Evolutionary conservation across 2,797 vertebrate genomes (phyloP), one percentile per base, ranked within the genome.

Genomic region (Falco rusticolus): DNA sequence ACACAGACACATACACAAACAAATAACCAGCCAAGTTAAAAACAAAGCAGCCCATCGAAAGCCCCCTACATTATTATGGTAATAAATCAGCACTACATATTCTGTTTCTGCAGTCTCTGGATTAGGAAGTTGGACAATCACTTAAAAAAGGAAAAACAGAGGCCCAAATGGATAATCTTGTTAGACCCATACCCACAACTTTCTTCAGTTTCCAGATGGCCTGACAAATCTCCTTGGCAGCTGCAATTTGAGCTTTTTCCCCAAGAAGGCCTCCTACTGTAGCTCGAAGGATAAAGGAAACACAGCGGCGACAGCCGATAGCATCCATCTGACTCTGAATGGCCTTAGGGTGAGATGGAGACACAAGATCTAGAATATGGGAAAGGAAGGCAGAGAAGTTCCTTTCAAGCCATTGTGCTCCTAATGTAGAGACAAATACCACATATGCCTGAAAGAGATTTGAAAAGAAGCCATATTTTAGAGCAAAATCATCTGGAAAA

Each of bases 161-260:
- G 71, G 48, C 65, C 65, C 6, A 20, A 94, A 94, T 4, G 72
- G 81, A 95, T 57, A 95, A 93, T 96, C 79, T 96, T 92, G 90
- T 97, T 89, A 96, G 70, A 96, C 50, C 24, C 99, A 98, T 98
- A 99, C 99, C 99, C 76, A 98, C 84, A 95, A 98, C 97, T 95
- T 97, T 98, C 97, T 98, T 99, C 94, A 99, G 98, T 79, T 98
- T 98, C 79, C 98, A 98, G 95, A 99, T 97, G 50, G 98, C 91
- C 91, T 98, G 97, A 94, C 99, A 99, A 90, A 99, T 98, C 90
- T 99, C 98, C 81, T 98, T 98, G 94, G 98, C 98, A 54, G 99
- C 99, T 95, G 98, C 98, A 97, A 98, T 98, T 96, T 99, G 99
- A 93, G 99, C 99, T 97, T 99, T 99, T 97, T 99, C 99, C 70